These are phyloP conservation scores for Brotula barbata DNA, from an alignment of 2,797 vertebrate species.

Conservation along the genomic window DNA sequence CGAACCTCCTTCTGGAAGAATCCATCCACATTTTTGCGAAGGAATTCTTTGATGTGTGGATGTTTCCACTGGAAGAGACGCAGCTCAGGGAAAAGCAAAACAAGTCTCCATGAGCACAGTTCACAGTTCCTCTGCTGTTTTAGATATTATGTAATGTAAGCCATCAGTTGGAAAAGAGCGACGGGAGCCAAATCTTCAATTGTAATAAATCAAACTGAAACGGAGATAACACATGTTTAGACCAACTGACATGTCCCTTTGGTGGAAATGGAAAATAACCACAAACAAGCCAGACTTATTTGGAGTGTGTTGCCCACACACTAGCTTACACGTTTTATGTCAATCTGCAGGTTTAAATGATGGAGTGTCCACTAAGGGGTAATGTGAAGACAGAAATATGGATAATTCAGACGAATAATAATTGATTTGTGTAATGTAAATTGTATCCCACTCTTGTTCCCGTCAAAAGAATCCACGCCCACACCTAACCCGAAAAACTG, in stretches of 20 bases:
- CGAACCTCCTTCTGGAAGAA: conserved; percentile 41
- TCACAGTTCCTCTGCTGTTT: conserved; percentile 53
- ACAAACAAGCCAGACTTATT: neutral
- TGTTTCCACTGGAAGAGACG: conserved; percentile 64
- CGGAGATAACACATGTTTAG: conserved; percentile 50
- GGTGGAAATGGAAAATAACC: conserved; percentile 23
- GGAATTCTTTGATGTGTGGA: conserved; percentile 62
- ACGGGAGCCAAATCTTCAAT: conserved; percentile 25
- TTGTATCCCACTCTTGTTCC: no score
- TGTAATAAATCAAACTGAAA: conserved; percentile 48
- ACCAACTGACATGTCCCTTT: conserved; percentile 9
- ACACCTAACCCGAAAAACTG: no score
- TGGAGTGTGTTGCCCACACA: no score
- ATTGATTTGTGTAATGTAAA: no score
- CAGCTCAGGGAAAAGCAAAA: conserved; percentile 44
- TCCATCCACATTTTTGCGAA: conserved; percentile 33
- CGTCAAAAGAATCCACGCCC: no score
- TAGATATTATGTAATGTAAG: conserved; percentile 59
- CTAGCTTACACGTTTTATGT: no score
- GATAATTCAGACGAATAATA: no score
- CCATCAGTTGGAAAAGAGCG: conserved; percentile 45
- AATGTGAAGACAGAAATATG: no score
- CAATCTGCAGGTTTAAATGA: no score
- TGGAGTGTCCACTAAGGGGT: no score
- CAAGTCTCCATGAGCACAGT: conserved; percentile 29